These are phyloP conservation scores for Mythimna ferrago DNA, from an alignment of 2,888 invertebrate species.

Conservation along the genomic window DNA sequence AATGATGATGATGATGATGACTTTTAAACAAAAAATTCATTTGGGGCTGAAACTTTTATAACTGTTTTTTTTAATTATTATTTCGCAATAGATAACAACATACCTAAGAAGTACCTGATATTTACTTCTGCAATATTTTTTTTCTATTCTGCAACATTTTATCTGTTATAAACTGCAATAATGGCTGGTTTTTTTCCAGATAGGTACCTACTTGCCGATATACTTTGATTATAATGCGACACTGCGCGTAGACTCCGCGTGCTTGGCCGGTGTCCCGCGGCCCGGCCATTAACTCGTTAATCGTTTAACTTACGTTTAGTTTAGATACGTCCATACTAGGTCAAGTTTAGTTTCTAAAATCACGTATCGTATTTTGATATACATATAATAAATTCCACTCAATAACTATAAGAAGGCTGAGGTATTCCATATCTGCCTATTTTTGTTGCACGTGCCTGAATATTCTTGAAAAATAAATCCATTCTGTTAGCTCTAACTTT, in stretches of 20 bases:
- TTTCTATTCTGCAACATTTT: constrained; percentile 3
- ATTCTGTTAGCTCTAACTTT: background rate
- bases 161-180: constrained; percentile 2
- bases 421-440: background rate
- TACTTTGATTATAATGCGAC: constrained; percentile 48
- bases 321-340: constrained; percentile 11
- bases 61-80: no score
- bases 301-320: constrained; percentile 38
- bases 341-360: constrained; percentile 33
- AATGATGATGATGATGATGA: no score
- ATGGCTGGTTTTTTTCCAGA: constrained; percentile 29
- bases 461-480: background rate
- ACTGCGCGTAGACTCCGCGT: constrained; percentile 36
- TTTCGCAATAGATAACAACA: no score
- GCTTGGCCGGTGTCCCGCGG: constrained; percentile 29
- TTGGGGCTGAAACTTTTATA: no score
- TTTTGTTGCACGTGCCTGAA: background rate
- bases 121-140: background rate
- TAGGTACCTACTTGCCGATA: constrained; percentile 2
- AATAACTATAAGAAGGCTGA: background rate
- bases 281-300: constrained; percentile 58
- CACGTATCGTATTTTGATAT: background rate
- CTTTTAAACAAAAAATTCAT: no score
- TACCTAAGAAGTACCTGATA: no score
- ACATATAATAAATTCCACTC: no score